A percentile compares a stretch with the other conserved stretches of the same genome.
Evolutionary conservation across 2,888 invertebrate genomes (phyloP).

Genomic region (Rhagophthalmus giganteus): DNA sequence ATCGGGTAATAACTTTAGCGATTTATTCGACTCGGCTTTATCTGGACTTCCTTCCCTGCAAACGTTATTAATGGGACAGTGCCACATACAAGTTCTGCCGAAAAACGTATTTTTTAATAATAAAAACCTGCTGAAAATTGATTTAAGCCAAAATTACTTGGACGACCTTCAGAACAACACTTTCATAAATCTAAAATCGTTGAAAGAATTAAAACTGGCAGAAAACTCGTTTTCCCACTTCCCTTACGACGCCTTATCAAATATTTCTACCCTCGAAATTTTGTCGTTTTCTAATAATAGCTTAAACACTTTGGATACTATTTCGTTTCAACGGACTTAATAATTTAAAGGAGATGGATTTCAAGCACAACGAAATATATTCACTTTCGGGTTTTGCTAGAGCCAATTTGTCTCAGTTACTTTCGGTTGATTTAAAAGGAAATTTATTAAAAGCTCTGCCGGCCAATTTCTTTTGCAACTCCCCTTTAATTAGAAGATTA

Average conservation of each 20-base stretch:
- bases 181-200: slow-evolving; percentile 73
- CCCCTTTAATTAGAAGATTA: slow-evolving; percentile 70
- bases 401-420: slow-evolving; percentile 72
- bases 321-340: slow-evolving; percentile 75
- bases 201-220: slow-evolving; percentile 76
- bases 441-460: slow-evolving; percentile 77
- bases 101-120: slow-evolving; percentile 74
- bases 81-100: slow-evolving; percentile 70
- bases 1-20: slow-evolving; percentile 78
- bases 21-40: slow-evolving; percentile 70
- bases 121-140: slow-evolving; percentile 73
- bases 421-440: slow-evolving; percentile 74
- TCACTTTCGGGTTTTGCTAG: slow-evolving; percentile 76
- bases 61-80: slow-evolving; percentile 69
- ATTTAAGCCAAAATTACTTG: slow-evolving; percentile 72
- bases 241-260: slow-evolving; percentile 77
- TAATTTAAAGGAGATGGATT: slow-evolving; percentile 72
- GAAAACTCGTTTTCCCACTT: slow-evolving; percentile 74
- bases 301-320: slow-evolving; percentile 71
- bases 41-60: slow-evolving; percentile 79
- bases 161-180: slow-evolving; percentile 69
- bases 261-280: slow-evolving; percentile 74
- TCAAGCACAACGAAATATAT: slow-evolving; percentile 75
- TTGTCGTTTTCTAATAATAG: slow-evolving; percentile 71
- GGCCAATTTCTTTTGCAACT: slow-evolving; percentile 78